These are phyloP conservation scores for Aplocera efformata DNA, from an alignment of 2,888 invertebrate genomes.

Conservation along the genomic window DNA sequence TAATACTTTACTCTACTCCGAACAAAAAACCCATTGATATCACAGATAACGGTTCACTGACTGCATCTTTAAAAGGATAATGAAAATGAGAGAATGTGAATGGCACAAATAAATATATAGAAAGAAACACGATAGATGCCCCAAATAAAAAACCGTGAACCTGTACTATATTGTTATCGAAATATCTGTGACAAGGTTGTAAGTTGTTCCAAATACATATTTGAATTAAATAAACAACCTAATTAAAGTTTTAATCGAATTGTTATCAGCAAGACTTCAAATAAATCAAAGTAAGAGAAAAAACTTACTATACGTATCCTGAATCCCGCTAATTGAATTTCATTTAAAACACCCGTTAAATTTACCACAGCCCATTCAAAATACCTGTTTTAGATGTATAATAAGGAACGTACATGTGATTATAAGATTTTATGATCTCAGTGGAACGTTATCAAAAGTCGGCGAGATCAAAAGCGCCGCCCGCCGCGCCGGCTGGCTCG, in stretches of 20 bases:
- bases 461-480: constrained; percentile 42
- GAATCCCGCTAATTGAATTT: constrained; percentile 20
- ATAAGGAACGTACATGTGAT: constrained; percentile 38
- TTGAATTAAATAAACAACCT: too few relatives aligned
- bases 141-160: too few relatives aligned
- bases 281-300: constrained; percentile 2
- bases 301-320: constrained; percentile 7
- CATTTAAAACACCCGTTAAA: constrained; percentile 21
- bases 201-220: too few relatives aligned
- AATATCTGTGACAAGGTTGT: background rate
- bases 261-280: too few relatives aligned
- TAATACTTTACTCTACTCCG: too few relatives aligned
- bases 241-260: too few relatives aligned
- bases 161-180: background rate
- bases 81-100: too few relatives aligned
- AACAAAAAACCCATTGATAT: too few relatives aligned
- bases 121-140: too few relatives aligned
- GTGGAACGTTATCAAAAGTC: constrained; percentile 48
- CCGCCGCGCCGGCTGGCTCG: constrained; percentile 35
- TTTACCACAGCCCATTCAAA: constrained; percentile 21
- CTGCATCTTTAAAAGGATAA: too few relatives aligned
- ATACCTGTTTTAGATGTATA: constrained; percentile 37
- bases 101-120: too few relatives aligned
- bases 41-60: too few relatives aligned
- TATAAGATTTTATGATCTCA: constrained; percentile 50